phyloP scores from a whole-genome alignment of 2,113 vertebrate genomes.

The Procavia capensis region DNA sequence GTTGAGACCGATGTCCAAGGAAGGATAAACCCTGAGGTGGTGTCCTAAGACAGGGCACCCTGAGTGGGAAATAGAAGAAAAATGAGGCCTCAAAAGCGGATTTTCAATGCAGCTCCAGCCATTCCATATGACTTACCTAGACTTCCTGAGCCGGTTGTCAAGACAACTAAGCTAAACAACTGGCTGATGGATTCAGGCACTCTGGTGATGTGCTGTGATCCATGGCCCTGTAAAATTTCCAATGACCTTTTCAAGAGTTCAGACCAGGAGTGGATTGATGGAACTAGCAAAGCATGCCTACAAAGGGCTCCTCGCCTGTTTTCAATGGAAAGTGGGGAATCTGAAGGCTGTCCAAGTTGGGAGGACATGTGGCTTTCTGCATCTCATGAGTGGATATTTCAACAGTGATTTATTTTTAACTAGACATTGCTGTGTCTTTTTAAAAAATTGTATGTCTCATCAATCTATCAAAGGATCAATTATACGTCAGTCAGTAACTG shows the following conservation, averaged over 20 bases:
- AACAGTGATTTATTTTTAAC: neutral
- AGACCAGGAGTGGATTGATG: neutral
- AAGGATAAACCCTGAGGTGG: neutral
- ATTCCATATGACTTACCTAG: rapidly evolving
- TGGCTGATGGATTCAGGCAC: neutral
- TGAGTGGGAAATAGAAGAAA: neutral
- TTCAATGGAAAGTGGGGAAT: neutral
- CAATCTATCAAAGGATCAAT: neutral
- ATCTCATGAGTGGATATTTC: neutral
- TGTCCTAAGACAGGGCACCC: neutral
- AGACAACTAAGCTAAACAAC: neutral
- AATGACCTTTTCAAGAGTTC: neutral
- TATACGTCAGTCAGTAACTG: neutral
- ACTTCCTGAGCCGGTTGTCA: neutral
- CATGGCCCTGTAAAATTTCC: neutral
- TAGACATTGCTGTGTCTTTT: neutral
- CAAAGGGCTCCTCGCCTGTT: neutral
- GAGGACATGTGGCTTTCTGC: neutral
- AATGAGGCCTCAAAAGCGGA: neutral
- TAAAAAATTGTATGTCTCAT: neutral
- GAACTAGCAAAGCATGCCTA: neutral
- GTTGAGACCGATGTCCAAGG: neutral
- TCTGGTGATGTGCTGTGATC: neutral
- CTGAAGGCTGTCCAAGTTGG: neutral
- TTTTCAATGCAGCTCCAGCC: neutral